phyloP scores from a whole-genome alignment of 2,113 vertebrate genomes.

The Aramus guarauna region DNA sequence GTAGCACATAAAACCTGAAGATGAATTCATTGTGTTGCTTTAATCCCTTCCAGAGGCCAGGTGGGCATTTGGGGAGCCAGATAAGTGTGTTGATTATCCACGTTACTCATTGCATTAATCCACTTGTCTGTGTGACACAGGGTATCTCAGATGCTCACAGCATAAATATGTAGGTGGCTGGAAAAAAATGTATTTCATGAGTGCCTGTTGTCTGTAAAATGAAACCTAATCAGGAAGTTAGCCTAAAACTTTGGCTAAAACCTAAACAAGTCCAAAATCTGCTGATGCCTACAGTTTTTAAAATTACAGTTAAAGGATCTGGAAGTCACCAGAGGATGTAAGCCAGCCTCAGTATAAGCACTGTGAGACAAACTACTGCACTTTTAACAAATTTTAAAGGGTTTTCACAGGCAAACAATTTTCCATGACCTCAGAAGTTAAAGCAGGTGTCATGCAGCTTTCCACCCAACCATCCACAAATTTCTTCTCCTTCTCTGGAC shows the following conservation, averaged over 20 bases:
- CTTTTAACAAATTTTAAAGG: not conserved
- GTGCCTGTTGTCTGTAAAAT: slow-evolving; percentile 1
- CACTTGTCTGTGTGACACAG: not conserved
- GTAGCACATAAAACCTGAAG: slow-evolving; percentile 46
- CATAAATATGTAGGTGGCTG: not conserved
- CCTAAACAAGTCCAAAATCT: not conserved
- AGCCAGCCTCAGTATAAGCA: not conserved
- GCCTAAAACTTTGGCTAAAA: not conserved
- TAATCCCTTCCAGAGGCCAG: slow-evolving; percentile 59
- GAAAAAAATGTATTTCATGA: not conserved
- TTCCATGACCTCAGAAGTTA: not conserved
- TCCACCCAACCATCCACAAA: not conserved
- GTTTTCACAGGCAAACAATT: not conserved
- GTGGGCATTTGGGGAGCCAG: slow-evolving; percentile 35
- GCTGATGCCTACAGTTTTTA: not conserved
- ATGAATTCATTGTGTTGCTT: slow-evolving; percentile 28
- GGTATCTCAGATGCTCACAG: not conserved
- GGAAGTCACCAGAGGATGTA: not conserved
- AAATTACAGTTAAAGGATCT: not conserved
- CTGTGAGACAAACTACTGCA: not conserved
- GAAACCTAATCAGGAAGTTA: not conserved
- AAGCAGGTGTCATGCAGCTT: not conserved
- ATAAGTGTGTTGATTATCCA: slow-evolving; percentile 7
- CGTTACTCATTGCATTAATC: slow-evolving; percentile 22
- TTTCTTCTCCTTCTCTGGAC: not conserved